Evolutionary conservation across 2,888 invertebrate species (phyloP).

Genomic region (Heliconius cydno): DNA sequence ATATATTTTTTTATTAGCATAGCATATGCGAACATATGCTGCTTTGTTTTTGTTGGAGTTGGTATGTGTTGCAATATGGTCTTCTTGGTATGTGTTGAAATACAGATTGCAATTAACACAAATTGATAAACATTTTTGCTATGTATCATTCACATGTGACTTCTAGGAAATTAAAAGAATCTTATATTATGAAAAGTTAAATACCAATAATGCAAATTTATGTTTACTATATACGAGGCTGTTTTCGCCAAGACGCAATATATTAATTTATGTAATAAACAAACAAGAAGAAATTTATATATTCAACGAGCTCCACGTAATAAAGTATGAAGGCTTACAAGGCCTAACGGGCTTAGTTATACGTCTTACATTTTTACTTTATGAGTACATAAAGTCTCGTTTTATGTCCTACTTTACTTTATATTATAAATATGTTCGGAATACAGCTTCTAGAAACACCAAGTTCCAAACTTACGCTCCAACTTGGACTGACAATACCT

Average conservation of each 20-base stretch:
- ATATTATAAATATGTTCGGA: constrained; percentile 14
- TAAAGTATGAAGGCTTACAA: constrained; percentile 68
- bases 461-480: neutral
- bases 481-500: neutral
- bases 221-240: neutral
- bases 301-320: constrained; percentile 57
- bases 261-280: constrained; percentile 3
- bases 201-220: neutral
- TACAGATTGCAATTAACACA: neutral
- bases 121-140: neutral
- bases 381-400: constrained; percentile 65
- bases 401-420: constrained; percentile 33
- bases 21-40: constrained; percentile 21
- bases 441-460: neutral
- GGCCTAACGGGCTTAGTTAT: constrained; percentile 62
- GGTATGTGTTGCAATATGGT: neutral
- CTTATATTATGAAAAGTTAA: neutral
- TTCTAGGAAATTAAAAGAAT: too few relatives aligned
- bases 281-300: constrained; percentile 29
- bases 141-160: neutral
- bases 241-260: neutral
- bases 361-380: constrained; percentile 71
- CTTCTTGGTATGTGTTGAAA: neutral
- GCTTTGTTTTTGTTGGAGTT: neutral
- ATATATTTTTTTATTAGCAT: constrained; percentile 41